phyloP scores from a whole-genome alignment of 1,140 invertebrate species.

The Tetramorium alpestre region DNA sequence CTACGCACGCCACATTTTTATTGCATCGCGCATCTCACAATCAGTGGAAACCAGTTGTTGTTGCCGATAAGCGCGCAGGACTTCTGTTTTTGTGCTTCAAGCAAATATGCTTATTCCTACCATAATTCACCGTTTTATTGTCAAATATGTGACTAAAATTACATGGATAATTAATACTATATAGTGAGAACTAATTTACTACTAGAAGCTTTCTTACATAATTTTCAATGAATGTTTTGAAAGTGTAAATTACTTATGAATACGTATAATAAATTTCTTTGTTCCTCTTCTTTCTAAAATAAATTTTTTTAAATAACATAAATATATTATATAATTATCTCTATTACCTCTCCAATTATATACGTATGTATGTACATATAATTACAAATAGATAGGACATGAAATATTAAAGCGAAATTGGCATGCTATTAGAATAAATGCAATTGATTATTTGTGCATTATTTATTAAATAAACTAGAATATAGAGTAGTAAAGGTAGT shows the following conservation, averaged over 20 bases:
- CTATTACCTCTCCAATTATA: no score
- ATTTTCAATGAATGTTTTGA: not conserved
- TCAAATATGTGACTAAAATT: not conserved
- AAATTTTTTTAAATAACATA: not conserved
- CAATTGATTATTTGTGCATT: no score
- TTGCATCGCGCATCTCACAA: not conserved
- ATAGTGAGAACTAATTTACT: not conserved
- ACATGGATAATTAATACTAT: not conserved
- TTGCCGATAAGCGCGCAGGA: not conserved
- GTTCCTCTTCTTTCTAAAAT: not conserved
- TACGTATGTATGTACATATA: no score
- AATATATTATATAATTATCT: not conserved
- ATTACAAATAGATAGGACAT: no score
- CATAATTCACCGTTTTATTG: not conserved
- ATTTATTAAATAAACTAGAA: no score
- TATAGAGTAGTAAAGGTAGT: not conserved
- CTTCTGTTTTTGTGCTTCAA: not conserved
- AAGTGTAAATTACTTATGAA: not conserved
- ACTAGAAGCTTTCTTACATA: not conserved
- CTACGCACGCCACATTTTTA: slow-evolving; percentile 53
- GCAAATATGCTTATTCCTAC: not conserved
- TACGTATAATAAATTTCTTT: not conserved
- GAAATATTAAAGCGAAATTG: no score
- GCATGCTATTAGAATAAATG: no score
- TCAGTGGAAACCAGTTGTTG: slow-evolving; percentile 28